phyloP scores from a whole-genome alignment of 2,888 invertebrate genomes.

The Callosobruchus maculatus region DNA sequence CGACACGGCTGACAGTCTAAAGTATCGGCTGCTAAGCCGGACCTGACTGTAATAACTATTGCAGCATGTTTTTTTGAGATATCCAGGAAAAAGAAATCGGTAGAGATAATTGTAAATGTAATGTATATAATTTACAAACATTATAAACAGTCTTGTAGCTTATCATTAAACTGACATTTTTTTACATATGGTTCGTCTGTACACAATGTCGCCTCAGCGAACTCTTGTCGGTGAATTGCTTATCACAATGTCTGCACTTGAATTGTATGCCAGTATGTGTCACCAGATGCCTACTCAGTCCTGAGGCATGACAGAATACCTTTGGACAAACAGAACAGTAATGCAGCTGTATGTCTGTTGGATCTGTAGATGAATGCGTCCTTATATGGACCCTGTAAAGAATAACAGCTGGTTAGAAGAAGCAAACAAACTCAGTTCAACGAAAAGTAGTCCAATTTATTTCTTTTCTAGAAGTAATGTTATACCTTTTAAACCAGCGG shows the following conservation, averaged over 20 bases:
- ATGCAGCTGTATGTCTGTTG: conserved; percentile 59
- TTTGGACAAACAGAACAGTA: conserved; percentile 65
- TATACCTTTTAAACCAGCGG: too few relatives aligned
- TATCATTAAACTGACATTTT: too few relatives aligned
- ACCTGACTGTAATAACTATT: too few relatives aligned
- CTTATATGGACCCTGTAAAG: conserved; percentile 55
- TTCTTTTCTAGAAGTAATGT: too few relatives aligned
- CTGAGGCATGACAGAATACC: conserved; percentile 60
- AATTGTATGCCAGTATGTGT: conserved; percentile 64
- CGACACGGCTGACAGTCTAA: too few relatives aligned
- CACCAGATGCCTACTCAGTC: conserved; percentile 65
- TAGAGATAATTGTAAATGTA: neutral
- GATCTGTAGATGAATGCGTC: conserved; percentile 56
- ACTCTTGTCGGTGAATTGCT: conserved; percentile 68
- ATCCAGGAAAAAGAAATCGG: too few relatives aligned
- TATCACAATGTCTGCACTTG: conserved; percentile 62
- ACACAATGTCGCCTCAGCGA: conserved; percentile 63
- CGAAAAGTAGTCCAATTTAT: too few relatives aligned
- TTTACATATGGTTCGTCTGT: conserved; percentile 37
- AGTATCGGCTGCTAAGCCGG: too few relatives aligned
- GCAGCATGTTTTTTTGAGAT: too few relatives aligned
- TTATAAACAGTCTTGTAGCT: neutral
- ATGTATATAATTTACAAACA: neutral
- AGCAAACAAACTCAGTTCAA: too few relatives aligned
- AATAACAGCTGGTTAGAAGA: neutral